A percentile compares a stretch with the other conserved stretches of the same genome.
These are phyloP conservation scores for Arothron firmamentum DNA, from an alignment of 2,113 vertebrate species.

Conservation along the genomic window DNA sequence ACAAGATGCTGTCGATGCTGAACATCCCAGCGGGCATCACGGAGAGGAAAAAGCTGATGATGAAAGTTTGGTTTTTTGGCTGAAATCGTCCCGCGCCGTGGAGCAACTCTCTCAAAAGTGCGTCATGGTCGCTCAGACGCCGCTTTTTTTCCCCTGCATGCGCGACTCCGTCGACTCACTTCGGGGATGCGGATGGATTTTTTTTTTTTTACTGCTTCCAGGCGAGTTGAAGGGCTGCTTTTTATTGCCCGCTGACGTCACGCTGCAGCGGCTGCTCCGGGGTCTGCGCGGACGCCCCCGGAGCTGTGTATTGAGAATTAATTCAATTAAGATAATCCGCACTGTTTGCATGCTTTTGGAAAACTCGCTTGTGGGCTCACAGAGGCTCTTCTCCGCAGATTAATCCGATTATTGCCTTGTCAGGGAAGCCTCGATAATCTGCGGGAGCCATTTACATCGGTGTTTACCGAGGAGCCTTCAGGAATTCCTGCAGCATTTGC, in stretches of 20 bases:
- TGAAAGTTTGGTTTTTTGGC: not conserved
- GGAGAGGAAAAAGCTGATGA: not conserved
- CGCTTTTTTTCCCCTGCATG: conserved; percentile 6
- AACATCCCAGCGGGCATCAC: conserved; percentile 96
- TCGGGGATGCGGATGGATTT: conserved; percentile 10
- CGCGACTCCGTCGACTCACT: conserved; percentile 10
- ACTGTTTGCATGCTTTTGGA: conserved; percentile 72
- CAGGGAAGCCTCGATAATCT: conserved; percentile 57
- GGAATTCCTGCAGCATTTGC: not conserved
- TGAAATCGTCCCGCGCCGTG: conserved; percentile 2
- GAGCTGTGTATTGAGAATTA: conserved; percentile 89
- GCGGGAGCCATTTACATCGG: conserved; percentile 6
- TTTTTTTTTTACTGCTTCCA: conserved; percentile 58
- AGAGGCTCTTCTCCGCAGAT: conserved; percentile 39
- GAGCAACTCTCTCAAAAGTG: conserved; percentile 30
- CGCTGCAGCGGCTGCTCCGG: conserved; percentile 53
- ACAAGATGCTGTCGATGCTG: conserved; percentile 97
- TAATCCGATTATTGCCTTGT: conserved; percentile 88
- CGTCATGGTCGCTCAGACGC: conserved; percentile 40
- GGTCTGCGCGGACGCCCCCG: conserved; percentile 63
- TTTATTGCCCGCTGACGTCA: conserved; percentile 96
- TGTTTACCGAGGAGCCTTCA: conserved; percentile 7
- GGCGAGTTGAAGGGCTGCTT: conserved; percentile 71
- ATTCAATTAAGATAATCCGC: conserved; percentile 92
- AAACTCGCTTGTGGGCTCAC: conserved; percentile 55